These are phyloP conservation scores for Trilocha varians DNA, from an alignment of 2,888 invertebrate genomes.

Conservation along the genomic window DNA sequence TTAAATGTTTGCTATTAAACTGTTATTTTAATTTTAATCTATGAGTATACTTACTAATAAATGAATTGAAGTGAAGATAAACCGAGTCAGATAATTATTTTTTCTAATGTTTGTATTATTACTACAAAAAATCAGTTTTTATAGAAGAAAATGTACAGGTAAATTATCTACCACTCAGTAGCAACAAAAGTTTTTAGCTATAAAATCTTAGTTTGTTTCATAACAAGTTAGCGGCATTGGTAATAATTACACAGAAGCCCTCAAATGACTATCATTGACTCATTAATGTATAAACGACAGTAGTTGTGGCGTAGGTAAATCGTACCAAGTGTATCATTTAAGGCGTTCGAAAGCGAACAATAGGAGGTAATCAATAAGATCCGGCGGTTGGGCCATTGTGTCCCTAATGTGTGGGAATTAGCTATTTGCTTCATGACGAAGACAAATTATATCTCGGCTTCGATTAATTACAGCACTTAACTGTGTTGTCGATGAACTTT, in stretches of 20 bases:
- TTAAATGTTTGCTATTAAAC: no score
- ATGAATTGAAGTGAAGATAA: no score
- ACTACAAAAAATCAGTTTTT: no score
- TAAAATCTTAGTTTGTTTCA: slow-evolving; percentile 19
- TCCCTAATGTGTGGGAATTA: slow-evolving; percentile 69
- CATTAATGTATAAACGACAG: slow-evolving; percentile 44
- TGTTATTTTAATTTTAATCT: no score
- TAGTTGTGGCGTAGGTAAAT: slow-evolving; percentile 47
- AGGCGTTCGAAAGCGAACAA: slow-evolving; percentile 59
- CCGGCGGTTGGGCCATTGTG: slow-evolving; percentile 56
- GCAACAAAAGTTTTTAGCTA: slow-evolving; percentile 4
- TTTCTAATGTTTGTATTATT: no score
- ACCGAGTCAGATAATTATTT: no score
- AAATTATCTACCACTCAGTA: no score
- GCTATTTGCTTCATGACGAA: slow-evolving; percentile 69
- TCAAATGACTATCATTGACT: slow-evolving; percentile 30
- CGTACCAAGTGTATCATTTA: slow-evolving; percentile 62
- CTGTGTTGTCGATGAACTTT: slow-evolving; percentile 41
- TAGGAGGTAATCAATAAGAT: slow-evolving; percentile 67
- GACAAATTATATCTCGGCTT: slow-evolving; percentile 64
- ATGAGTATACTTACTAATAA: no score
- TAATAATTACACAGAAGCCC: not conserved
- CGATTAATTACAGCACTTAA: slow-evolving; percentile 68
- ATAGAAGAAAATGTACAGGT: no score
- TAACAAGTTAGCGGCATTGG: no score